Base-by-base conservation (phyloP, 2,888 invertebrate genomes). In the Pardosa pseudoannulata region DNA sequence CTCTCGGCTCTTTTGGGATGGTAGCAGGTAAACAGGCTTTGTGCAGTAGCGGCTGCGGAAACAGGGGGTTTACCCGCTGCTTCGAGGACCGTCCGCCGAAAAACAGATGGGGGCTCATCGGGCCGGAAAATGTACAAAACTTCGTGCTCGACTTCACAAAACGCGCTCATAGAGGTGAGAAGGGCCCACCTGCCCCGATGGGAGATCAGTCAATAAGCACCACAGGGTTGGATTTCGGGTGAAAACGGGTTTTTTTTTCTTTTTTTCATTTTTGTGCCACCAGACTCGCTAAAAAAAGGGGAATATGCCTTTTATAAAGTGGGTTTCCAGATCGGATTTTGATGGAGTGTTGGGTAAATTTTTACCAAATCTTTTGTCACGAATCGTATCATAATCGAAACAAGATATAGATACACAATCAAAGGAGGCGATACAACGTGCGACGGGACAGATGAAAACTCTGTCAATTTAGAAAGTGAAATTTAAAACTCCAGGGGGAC, bases 21-120 rank as follows among this genome's bases (percentile, higher is more conserved):
- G n/a, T 16, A 62, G 36, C 74, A 81, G 74, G 81, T 81, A 81
- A 81, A 81, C 74, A 81, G 1, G 13, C 41, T 65, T 56, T 29
- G 68, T 64, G 36, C 13, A 46, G 74, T 62, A 68, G 36, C 64
- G 62, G 65, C 73, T 41, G 56, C 73, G 80, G 80, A 56, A 56
- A 56, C 56, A 56, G 11, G 23, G 46, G 67, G 56, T 3, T 16
- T 19, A 56, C 50, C 67, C 32, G 29, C 74, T 46, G 68, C 41
- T 23, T 13, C 9, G 56, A 56, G 56, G 56, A 23, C 56, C 56
- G 56, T 0, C 29, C 29, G 29, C 65, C 16, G 5, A 50, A 68
- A 78, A 71, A 83, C 76, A 83, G 76, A 76, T 76, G 78, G 83
- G 73, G 70, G 76, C 29, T 72, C 83, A 78, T 56, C 65, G 72